These are phyloP conservation scores for Sminthurinus signatus DNA, from an alignment of 1,140 invertebrate species.

Conservation along the genomic window DNA sequence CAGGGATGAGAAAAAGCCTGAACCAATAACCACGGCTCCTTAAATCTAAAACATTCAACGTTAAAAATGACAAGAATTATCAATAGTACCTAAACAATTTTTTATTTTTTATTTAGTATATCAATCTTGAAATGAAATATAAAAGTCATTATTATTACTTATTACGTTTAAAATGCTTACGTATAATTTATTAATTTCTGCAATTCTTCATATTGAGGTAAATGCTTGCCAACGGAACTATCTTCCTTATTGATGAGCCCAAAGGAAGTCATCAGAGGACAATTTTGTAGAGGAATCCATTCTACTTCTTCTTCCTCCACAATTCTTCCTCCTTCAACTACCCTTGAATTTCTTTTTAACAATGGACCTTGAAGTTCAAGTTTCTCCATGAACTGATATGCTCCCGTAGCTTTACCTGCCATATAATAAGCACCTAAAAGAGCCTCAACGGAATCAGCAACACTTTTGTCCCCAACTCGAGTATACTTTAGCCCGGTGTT, in stretches of 20 bases:
- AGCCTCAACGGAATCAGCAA: constrained; percentile 36
- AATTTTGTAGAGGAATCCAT: background rate
- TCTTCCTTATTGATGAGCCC: background rate
- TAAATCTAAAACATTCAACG: background rate
- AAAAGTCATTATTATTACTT: no score
- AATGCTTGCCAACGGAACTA: background rate
- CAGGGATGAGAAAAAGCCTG: constrained; percentile 91
- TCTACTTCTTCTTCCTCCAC: background rate
- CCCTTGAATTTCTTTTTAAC: no score
- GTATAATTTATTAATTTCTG: constrained; percentile 18
- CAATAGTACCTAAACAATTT: background rate
- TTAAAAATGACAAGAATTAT: background rate
- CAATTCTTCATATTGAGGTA: constrained; percentile 1
- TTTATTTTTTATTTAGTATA: no score
- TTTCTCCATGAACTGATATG: constrained; percentile 26
- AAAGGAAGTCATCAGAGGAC: no score
- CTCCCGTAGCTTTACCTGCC: constrained; percentile 12
- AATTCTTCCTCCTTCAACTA: no score
- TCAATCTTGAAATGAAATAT: no score
- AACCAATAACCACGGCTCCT: constrained; percentile 49
- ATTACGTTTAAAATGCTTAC: no score
- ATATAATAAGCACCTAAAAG: constrained; percentile 32
- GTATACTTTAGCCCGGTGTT: constrained; percentile 16
- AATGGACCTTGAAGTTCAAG: constrained; percentile 18
- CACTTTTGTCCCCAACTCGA: constrained; percentile 23